phyloP scores from a whole-genome alignment of 2,113 vertebrate species.

The Eudyptes chrysolophus region DNA sequence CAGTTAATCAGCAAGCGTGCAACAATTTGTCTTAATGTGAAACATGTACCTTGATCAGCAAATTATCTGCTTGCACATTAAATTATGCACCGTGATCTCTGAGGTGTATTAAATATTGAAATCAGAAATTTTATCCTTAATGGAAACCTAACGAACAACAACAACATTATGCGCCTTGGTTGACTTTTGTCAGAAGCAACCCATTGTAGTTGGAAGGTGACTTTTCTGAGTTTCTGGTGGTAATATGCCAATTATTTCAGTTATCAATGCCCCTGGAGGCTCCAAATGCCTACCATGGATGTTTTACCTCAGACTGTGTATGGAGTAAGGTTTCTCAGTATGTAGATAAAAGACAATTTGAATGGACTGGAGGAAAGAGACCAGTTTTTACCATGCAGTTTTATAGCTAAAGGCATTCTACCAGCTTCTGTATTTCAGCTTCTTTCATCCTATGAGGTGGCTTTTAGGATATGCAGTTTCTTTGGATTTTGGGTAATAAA shows the following conservation, averaged over 20 bases:
- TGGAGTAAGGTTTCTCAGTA: not conserved
- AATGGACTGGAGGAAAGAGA: not conserved
- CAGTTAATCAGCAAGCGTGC: constrained; percentile 12
- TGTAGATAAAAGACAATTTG: not conserved
- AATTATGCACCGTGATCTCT: constrained; percentile 40
- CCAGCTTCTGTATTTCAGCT: not conserved
- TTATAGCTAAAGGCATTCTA: constrained; percentile 19
- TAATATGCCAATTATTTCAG: constrained; percentile 17
- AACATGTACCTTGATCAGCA: constrained; percentile 38
- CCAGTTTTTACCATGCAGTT: not conserved
- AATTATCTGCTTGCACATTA: constrained; percentile 42
- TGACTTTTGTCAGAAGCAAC: not conserved
- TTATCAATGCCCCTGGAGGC: not conserved
- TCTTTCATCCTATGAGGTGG: constrained; percentile 9
- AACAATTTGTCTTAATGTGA: constrained; percentile 5
- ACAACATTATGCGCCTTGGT: not conserved
- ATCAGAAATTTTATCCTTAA: constrained; percentile 1
- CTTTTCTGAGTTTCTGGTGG: constrained; percentile 1
- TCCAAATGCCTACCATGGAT: not conserved
- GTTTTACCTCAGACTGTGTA: not conserved
- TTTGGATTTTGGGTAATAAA: constrained; percentile 26
- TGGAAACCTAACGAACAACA: constrained; percentile 38
- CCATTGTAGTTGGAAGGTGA: constrained; percentile 45
- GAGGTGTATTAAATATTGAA: constrained; percentile 37
- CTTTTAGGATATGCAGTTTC: not conserved